These are phyloP conservation scores for Psilopogon haemacephalus DNA, from an alignment of 2,113 vertebrate genomes.

Conservation along the genomic window DNA sequence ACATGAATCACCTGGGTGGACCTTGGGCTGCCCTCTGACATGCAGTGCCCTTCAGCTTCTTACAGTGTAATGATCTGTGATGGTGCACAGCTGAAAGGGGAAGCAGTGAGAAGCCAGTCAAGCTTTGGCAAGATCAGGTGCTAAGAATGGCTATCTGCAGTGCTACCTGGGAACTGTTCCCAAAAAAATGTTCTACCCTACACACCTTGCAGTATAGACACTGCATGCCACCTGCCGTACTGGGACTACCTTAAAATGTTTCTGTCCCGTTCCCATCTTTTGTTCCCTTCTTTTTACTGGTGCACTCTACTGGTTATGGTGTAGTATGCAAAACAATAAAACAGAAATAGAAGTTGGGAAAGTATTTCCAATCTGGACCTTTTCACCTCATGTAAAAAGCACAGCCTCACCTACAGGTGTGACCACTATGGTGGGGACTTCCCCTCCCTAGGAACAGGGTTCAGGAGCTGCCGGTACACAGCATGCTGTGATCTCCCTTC, in stretches of 20 bases:
- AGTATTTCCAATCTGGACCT: neutral
- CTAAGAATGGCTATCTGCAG: neutral
- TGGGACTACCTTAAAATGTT: neutral
- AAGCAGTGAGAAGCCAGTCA: neutral
- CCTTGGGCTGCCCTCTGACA: rapidly evolving
- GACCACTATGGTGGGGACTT: neutral
- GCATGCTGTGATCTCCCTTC: rapidly evolving
- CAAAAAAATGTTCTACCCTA: neutral
- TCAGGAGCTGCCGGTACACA: neutral
- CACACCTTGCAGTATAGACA: neutral
- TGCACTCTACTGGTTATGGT: too few species aligned
- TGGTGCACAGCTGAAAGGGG: neutral
- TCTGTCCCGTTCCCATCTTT: neutral
- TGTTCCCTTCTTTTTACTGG: neutral
- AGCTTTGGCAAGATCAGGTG: neutral
- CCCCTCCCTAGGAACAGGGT: rapidly evolving
- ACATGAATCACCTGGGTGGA: neutral
- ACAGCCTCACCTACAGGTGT: neutral
- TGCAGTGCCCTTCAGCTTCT: neutral
- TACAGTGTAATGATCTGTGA: neutral
- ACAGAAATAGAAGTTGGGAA: rapidly evolving
- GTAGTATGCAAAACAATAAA: neutral
- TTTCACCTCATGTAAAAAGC: neutral
- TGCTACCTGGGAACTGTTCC: neutral
- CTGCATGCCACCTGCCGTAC: neutral